Evolutionary conservation across 2,797 vertebrate genomes (phyloP).

Genomic region (Muraenolepis orangiensis): DNA sequence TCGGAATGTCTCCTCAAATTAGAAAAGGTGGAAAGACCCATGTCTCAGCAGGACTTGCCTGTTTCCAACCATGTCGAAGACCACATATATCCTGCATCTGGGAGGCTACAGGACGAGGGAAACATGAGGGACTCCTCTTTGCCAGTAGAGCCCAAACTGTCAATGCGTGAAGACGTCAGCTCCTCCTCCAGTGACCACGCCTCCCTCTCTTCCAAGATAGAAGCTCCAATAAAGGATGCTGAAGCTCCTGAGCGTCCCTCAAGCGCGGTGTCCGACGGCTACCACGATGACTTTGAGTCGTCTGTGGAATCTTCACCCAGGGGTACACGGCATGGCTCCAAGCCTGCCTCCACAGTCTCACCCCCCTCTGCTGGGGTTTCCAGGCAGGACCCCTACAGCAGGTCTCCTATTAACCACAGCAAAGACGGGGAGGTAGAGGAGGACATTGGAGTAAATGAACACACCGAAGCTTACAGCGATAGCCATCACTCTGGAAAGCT

Average conservation of each 20-base stretch:
- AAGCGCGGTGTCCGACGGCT: constrained; percentile 33
- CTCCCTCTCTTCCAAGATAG: constrained; percentile 64
- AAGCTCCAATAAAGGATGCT: constrained; percentile 44
- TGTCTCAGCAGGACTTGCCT: constrained; percentile 36
- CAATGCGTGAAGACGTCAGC: constrained; percentile 15
- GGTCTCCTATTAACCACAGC: constrained; percentile 58
- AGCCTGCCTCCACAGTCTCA: constrained; percentile 41
- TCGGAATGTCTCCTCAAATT: constrained; percentile 69
- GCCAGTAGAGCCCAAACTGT: constrained; percentile 20
- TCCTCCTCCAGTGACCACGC: constrained; percentile 59
- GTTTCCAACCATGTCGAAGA: constrained; percentile 29
- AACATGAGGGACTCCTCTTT: constrained; percentile 44
- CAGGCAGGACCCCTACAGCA: constrained; percentile 29
- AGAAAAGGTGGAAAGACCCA: constrained; percentile 47
- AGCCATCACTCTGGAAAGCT: constrained; percentile 68
- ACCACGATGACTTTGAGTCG: constrained; percentile 78
- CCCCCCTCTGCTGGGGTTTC: constrained; percentile 28
- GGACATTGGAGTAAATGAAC: constrained; percentile 79
- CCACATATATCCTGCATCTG: constrained; percentile 26
- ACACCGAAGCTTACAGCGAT: constrained; percentile 62
- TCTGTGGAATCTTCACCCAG: constrained; percentile 60
- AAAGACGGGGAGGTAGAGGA: constrained; percentile 76
- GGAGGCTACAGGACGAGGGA: constrained; percentile 22
- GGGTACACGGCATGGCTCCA: constrained; percentile 40
- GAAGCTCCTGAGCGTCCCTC: constrained; percentile 25